Base-by-base conservation (phyloP, 2,888 invertebrate species). In the Dicranocentrus wangi region DNA sequence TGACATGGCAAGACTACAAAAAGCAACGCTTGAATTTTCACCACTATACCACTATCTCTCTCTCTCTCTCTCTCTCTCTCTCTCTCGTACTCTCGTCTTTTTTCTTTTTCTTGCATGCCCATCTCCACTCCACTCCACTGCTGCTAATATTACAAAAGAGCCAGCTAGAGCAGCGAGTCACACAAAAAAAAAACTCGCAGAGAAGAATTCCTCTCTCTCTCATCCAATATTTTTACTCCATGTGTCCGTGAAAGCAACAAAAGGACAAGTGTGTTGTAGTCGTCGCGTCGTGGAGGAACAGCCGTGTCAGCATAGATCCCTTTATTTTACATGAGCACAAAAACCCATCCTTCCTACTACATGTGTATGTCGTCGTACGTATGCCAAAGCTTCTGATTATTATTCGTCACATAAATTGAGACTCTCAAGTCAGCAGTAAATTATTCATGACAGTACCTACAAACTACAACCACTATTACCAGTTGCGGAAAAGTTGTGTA, bases 371-470 rank as follows among this genome's bases (percentile, higher is more conserved):
- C 69, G 73, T 39, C 39, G 39, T 39, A 13, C 39, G 39, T 55
- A 70, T 72, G 70, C 81, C 69, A 81, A 73, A 75, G 70, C 75
- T 63, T 55, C 75, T 81, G 81, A 75, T 81, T 81, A 81, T 81
- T 81, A 75, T 81, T 75, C 81, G 75, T 81, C 81, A 81, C 81
- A 81, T 81, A 81, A 81, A 81, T 81, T 81, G 75, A 75, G 70
- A 66, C 73, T 68, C 79, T 75, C 75, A 81, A 81, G 81, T 69
- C 75, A 81, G 65, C 81, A 81, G 81, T 81, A 81, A 81, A 81
- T 75, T 81, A 81, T 81, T 81, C 81, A 81, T 81, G 81, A 81
- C 81, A 81, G 75, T 70, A 79, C 66, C 72, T 66, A 72, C 60
- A 43, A 58, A 73, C 28, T 47, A 68, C 69, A 73, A 66, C 51